Conservation (phyloP, 1,140 invertebrate genomes). For the Globodera ellingtonae region DNA sequence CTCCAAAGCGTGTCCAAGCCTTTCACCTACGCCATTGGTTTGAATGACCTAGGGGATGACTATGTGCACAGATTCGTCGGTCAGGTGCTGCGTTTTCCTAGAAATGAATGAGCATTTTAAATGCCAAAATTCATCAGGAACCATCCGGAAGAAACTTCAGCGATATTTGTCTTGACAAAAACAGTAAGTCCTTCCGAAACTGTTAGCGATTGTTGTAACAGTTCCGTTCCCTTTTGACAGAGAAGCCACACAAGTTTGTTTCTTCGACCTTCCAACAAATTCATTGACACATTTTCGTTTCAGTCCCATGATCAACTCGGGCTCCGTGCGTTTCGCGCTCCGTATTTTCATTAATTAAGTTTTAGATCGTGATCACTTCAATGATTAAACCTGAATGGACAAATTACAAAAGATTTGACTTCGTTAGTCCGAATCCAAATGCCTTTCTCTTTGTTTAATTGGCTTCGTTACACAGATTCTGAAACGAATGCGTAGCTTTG, state of each 20-base stretch:
- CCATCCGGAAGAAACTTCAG: constrained; percentile 94
- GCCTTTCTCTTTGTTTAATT: constrained; percentile 7
- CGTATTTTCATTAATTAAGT: too few relatives aligned
- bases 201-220: not conserved
- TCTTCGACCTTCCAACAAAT: not conserved
- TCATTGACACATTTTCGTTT: constrained; percentile 84
- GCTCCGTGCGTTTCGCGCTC: constrained; percentile 69
- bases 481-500: constrained; percentile 28
- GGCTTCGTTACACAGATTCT: constrained; percentile 34
- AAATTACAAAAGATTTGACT: constrained; percentile 61
- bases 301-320: constrained; percentile 98
- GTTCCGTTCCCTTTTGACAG: constrained; percentile 64
- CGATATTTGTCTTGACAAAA: constrained; percentile 87
- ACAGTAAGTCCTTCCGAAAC: constrained; percentile 71
- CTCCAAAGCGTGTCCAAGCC: constrained; percentile 71
- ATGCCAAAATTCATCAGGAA: constrained; percentile 31
- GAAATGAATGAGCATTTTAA: not conserved
- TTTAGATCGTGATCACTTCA: constrained; percentile 80
- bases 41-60: constrained; percentile 84
- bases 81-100: constrained; percentile 72
- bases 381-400: constrained; percentile 72
- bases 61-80: constrained; percentile 90
- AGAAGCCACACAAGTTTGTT: too few relatives aligned
- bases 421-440: constrained; percentile 44
- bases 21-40: constrained; percentile 87